These are phyloP conservation scores for Bufo gargarizans DNA, from an alignment of 2,113 vertebrate species.

Conservation along the genomic window DNA sequence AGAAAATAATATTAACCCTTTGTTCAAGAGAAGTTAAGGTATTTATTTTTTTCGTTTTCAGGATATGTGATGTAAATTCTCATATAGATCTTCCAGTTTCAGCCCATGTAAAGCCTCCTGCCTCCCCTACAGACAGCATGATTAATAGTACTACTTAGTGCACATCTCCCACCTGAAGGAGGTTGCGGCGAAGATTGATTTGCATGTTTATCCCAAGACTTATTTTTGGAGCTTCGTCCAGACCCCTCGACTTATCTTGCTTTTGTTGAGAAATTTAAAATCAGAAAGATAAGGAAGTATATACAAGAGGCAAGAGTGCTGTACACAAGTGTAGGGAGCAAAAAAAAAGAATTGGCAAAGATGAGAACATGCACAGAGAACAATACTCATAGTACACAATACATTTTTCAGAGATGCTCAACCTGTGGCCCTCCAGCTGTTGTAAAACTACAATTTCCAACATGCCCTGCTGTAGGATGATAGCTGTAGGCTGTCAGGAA, in stretches of 20 bases:
- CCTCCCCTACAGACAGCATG: constrained; percentile 27
- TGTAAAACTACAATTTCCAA: too few species aligned
- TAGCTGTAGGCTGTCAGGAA: too few species aligned
- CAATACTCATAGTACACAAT: neutral
- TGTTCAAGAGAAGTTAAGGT: neutral
- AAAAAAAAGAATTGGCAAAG: neutral
- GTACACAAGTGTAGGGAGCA: too few species aligned
- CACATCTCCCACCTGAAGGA: constrained; percentile 54
- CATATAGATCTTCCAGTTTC: constrained; percentile 14
- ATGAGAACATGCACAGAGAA: neutral
- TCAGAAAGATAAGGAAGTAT: constrained; percentile 5
- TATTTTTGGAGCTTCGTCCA: constrained; percentile 47
- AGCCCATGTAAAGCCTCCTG: constrained; percentile 25
- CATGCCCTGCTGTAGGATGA: too few species aligned
- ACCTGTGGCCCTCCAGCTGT: too few species aligned
- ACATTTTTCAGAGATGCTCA: neutral
- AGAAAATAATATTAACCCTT: neutral
- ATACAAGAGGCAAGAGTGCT: neutral
- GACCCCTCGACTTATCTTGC: neutral
- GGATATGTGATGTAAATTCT: constrained; percentile 15
- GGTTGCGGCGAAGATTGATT: constrained; percentile 52
- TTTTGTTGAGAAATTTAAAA: constrained; percentile 18
- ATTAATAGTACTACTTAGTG: constrained; percentile 55
- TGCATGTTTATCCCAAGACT: constrained; percentile 53
- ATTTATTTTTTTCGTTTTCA: neutral